phyloP scores from a whole-genome alignment of 1,140 invertebrate species.

The Scaptomyza graminum region DNA sequence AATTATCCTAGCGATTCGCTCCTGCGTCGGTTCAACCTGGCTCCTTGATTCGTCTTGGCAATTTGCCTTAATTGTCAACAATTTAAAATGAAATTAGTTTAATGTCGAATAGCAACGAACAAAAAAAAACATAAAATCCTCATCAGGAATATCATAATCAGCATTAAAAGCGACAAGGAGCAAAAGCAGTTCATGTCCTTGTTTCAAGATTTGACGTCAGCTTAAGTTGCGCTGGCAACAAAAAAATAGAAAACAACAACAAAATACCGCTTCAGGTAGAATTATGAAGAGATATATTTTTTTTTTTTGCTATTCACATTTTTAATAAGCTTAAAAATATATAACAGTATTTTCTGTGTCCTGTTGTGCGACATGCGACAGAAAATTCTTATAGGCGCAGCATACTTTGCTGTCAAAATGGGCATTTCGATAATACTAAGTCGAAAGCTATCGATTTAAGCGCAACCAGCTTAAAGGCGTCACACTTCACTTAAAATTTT shows the following conservation, averaged over 20 bases:
- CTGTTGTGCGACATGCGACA: too few species aligned
- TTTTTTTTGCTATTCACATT: too few species aligned
- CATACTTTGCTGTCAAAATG: neutral
- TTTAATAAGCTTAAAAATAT: too few species aligned
- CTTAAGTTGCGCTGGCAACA: neutral
- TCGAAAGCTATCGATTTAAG: neutral
- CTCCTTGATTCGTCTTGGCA: conserved; percentile 75
- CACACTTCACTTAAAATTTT: too few species aligned
- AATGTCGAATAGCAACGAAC: conserved; percentile 71
- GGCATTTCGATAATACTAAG: neutral
- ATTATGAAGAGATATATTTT: too few species aligned
- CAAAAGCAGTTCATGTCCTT: conserved; percentile 38
- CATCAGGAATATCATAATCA: conserved; percentile 17
- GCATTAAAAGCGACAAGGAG: neutral
- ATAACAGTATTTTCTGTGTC: too few species aligned
- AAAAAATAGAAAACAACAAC: conserved; percentile 7
- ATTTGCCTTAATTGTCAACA: conserved; percentile 81
- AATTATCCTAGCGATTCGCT: neutral
- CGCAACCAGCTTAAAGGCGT: neutral
- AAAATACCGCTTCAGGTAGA: neutral
- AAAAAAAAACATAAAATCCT: conserved; percentile 16
- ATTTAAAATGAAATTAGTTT: conserved; percentile 81
- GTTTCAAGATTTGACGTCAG: neutral
- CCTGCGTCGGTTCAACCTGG: neutral
- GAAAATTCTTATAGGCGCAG: too few species aligned